Conservation (phyloP, 2,888 invertebrate genomes). For the Malacosoma neustria region DNA sequence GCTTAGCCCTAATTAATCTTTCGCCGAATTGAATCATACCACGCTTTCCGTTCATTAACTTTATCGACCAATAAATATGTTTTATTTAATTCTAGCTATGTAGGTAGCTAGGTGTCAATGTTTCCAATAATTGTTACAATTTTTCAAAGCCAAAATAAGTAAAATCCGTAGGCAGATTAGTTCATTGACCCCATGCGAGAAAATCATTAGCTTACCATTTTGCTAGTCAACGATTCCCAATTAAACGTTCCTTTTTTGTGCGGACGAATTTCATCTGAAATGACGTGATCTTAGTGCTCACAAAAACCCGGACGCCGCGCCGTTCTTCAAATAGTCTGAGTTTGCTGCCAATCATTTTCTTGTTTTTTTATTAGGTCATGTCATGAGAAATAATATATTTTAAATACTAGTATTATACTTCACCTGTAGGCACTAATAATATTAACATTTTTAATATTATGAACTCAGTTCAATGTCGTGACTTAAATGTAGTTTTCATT, state of each 20-base stretch:
- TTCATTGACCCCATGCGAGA: conserved; percentile 1
- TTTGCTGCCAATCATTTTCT: not conserved
- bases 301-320: conserved; percentile 40
- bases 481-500: no score
- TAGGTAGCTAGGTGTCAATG: no score
- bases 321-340: conserved; percentile 1
- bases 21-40: not conserved
- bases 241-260: conserved; percentile 28
- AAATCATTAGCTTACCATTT: conserved; percentile 15
- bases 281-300: conserved; percentile 26
- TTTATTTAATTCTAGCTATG: no score
- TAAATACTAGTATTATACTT: no score
- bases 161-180: not conserved
- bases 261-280: conserved; percentile 20
- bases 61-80: not conserved
- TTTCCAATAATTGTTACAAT: no score
- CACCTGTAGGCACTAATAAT: no score
- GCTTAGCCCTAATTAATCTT: not conserved
- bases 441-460: no score
- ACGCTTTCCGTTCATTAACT: not conserved
- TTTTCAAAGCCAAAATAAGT: no score
- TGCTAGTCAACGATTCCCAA: conserved; percentile 16
- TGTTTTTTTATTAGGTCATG: not conserved
- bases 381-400: no score
- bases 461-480: no score